phyloP scores from a whole-genome alignment of 2,888 invertebrate species.

The Cryptocephalus primarius region DNA sequence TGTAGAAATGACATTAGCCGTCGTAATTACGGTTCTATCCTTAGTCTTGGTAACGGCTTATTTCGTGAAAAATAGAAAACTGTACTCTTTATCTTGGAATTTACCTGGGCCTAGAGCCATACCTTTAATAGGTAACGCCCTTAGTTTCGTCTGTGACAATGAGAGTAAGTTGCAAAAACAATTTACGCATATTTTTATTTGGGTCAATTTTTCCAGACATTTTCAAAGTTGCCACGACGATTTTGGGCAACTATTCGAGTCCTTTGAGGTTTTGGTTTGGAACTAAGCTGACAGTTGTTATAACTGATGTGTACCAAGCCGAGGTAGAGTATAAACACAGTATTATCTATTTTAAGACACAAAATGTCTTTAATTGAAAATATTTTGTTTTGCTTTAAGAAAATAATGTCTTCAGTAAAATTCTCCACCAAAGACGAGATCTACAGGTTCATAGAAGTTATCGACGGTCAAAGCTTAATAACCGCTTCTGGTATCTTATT shows the following conservation, averaged over 20 bases:
- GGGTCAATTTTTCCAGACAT: conserved; percentile 8
- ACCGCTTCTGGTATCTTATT: conserved; percentile 17
- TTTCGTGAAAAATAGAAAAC: neutral
- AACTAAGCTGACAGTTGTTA: conserved; percentile 14
- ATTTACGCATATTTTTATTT: neutral
- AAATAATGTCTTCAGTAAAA: conserved; percentile 18
- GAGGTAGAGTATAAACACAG: too few relatives aligned
- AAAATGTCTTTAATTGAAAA: neutral
- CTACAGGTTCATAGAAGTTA: conserved; percentile 17
- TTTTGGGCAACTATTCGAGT: conserved; percentile 11
- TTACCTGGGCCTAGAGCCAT: conserved; percentile 16
- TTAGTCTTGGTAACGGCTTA: too few relatives aligned
- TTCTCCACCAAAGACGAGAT: conserved; percentile 17
- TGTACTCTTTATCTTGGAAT: conserved; percentile 13
- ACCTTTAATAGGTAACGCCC: conserved; percentile 19
- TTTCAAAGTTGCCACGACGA: conserved; percentile 10
- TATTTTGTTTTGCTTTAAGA: conserved; percentile 8
- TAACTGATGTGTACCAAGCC: conserved; percentile 15
- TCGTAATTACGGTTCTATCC: too few relatives aligned
- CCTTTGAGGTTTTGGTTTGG: conserved; percentile 21
- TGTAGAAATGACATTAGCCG: too few relatives aligned
- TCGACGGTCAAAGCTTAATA: conserved; percentile 18
- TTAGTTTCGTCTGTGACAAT: conserved; percentile 15
- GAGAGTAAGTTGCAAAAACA: conserved; percentile 12
- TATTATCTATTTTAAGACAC: neutral